Conservation (phyloP, 2,888 invertebrate species). For the Tetramorium bicarinatum region DNA sequence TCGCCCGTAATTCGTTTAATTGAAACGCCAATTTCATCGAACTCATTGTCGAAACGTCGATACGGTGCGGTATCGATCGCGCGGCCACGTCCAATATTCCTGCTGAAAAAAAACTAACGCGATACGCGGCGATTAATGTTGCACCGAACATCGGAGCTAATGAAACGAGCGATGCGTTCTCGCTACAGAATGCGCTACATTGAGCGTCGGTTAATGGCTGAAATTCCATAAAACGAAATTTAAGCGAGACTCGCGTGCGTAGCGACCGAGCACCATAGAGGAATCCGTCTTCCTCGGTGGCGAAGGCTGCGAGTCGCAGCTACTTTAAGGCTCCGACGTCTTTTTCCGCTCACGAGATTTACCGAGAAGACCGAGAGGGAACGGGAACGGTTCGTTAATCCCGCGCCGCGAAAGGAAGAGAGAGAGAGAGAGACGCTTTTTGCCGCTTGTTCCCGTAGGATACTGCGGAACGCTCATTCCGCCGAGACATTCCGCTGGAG, state of each 20-base stretch:
- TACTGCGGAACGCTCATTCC: not conserved
- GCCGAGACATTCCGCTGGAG: not conserved
- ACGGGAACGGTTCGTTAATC: constrained; percentile 41
- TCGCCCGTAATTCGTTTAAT: constrained; percentile 41
- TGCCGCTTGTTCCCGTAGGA: constrained; percentile 32
- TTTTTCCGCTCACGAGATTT: constrained; percentile 35
- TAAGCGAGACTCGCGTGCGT: constrained; percentile 31
- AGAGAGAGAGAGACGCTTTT: constrained; percentile 21
- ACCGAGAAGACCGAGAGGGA: constrained; percentile 32
- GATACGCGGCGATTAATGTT: constrained; percentile 23
- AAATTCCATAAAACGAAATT: constrained; percentile 34
- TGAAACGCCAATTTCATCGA: constrained; percentile 19
- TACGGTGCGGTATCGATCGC: constrained; percentile 4
- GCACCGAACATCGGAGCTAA: constrained; percentile 6
- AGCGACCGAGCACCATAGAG: not conserved
- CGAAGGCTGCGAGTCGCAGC: constrained; percentile 55
- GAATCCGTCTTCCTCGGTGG: constrained; percentile 41
- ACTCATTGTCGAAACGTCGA: constrained; percentile 24
- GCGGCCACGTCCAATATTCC: not conserved
- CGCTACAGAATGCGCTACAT: not conserved
- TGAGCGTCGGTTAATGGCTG: constrained; percentile 32
- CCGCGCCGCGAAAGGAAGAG: constrained; percentile 20
- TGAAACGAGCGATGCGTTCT: constrained; percentile 20
- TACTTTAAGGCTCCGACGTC: constrained; percentile 21
- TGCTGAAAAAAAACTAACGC: constrained; percentile 23